Conservation (phyloP, 1,140 invertebrate species). For the Thaumetopoea pityocampa region DNA sequence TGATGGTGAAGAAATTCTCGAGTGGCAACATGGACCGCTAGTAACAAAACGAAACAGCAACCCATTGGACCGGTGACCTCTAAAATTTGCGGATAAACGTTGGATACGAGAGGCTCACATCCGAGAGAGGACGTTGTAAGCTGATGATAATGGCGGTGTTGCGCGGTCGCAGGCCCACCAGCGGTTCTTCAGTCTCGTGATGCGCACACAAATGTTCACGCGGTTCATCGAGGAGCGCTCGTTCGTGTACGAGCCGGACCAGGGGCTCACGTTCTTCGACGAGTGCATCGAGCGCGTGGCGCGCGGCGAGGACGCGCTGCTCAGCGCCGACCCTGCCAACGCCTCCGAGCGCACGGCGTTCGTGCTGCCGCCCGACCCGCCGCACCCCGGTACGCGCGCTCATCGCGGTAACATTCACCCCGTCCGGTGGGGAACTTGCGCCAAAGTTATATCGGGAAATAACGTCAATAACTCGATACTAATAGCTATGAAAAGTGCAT, state of each 20-base stretch:
- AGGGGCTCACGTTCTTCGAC: conserved; percentile 95
- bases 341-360: conserved; percentile 92
- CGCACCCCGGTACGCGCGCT: conserved; percentile 48
- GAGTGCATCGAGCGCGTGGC: conserved; percentile 92
- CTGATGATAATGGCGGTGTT: background rate
- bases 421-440: no score
- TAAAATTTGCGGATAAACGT: no score
- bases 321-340: conserved; percentile 82
- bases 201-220: conserved; percentile 98
- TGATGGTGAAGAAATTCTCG: no score
- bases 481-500: no score
- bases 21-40: no score
- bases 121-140: no score
- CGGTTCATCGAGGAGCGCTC: conserved; percentile 99
- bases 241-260: conserved; percentile 97
- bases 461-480: no score
- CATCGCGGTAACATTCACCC: no score
- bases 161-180: conserved; percentile 83
- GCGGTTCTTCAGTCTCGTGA: conserved; percentile 92
- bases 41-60: no score
- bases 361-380: conserved; percentile 94
- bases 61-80: no score
- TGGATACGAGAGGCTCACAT: no score
- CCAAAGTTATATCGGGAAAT: no score
- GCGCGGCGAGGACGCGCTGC: conserved; percentile 82